These are phyloP conservation scores for Athripsodes cinereus DNA, from an alignment of 2,888 invertebrate genomes.

Conservation along the genomic window DNA sequence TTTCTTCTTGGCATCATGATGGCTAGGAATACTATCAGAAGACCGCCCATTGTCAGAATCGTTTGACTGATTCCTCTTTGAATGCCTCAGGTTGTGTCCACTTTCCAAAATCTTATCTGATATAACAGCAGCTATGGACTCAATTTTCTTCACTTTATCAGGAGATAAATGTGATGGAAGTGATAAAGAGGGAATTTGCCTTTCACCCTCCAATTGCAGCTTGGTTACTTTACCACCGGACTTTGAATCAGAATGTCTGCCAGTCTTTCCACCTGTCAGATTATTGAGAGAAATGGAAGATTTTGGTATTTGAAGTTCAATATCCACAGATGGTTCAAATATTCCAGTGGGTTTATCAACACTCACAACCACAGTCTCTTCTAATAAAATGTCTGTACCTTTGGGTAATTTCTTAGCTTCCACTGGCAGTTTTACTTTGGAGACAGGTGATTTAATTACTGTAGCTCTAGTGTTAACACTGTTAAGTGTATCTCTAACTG, in stretches of 20 bases:
- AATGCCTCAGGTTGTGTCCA: conserved; percentile 45
- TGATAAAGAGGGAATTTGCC: conserved; percentile 42
- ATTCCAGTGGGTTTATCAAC: conserved; percentile 59
- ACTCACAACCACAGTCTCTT: conserved; percentile 39
- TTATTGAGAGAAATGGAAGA: conserved; percentile 48
- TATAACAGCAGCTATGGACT: conserved; percentile 46
- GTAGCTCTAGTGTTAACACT: conserved; percentile 47
- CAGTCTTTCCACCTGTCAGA: conserved; percentile 35
- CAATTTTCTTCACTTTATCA: conserved; percentile 43
- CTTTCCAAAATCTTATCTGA: conserved; percentile 49
- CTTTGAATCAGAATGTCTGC: conserved; percentile 19
- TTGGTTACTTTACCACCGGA: conserved; percentile 28
- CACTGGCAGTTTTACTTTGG: conserved; percentile 43
- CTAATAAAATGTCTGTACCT: conserved; percentile 33
- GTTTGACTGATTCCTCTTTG: conserved; percentile 41
- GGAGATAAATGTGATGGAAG: conserved; percentile 32
- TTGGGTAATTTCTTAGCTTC: conserved; percentile 44
- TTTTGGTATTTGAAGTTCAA: conserved; percentile 60
- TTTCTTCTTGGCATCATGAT: conserved; percentile 41
- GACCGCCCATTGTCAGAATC: conserved; percentile 35
- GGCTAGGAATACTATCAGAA: conserved; percentile 30
- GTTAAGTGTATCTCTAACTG: conserved; percentile 36
- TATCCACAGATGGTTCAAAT: conserved; percentile 62
- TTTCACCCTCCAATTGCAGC: conserved; percentile 41
- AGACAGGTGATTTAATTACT: conserved; percentile 52